Conservation (phyloP, 2,888 invertebrate species). For the Caenorhabditis macrosperma region DNA sequence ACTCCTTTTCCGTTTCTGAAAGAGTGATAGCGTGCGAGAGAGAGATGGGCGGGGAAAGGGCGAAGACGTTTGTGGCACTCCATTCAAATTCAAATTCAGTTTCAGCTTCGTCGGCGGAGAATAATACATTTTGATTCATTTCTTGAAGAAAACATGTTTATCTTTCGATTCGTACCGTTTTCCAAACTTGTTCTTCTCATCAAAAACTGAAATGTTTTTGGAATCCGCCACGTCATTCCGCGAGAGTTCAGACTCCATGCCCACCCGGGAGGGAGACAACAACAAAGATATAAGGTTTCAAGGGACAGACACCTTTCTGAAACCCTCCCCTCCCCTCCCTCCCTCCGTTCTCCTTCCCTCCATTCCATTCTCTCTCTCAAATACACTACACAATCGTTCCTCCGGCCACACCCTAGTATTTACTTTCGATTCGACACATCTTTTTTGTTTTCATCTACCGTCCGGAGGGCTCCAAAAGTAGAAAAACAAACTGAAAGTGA, state of each 20-base stretch:
- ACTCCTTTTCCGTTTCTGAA: background rate
- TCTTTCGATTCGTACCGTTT: background rate
- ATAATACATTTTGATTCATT: too few relatives aligned
- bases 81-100: background rate
- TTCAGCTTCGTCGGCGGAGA: background rate
- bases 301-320: background rate
- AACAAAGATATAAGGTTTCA: slow-evolving; percentile 26
- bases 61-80: background rate
- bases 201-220: background rate
- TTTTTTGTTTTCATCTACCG: background rate
- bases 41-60: background rate
- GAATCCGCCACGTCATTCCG: background rate
- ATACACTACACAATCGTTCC: background rate
- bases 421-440: background rate
- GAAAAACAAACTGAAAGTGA: slow-evolving; percentile 23
- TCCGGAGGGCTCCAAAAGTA: slow-evolving; percentile 1
- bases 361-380: background rate
- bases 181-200: background rate
- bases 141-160: background rate
- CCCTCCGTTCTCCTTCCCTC: background rate
- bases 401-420: background rate
- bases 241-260: background rate
- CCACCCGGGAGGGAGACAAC: background rate
- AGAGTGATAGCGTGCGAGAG: background rate
- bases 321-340: background rate